These are phyloP conservation scores for Brachynemurus nebulosus DNA, from an alignment of 2,888 invertebrate genomes.

Conservation along the genomic window DNA sequence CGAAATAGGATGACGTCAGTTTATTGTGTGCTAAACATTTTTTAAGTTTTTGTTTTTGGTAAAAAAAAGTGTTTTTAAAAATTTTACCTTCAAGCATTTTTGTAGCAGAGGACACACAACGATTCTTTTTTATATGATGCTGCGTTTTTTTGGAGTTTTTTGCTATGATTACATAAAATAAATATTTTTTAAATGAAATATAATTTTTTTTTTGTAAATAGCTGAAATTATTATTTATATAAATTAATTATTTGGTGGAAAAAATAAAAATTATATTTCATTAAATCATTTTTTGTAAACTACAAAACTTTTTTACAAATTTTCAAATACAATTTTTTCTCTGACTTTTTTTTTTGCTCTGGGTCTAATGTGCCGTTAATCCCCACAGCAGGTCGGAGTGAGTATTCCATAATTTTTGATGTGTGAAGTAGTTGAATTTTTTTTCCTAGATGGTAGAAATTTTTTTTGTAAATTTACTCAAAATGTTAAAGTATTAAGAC, in stretches of 20 bases:
- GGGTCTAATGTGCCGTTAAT: constrained; percentile 42
- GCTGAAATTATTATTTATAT: too few species aligned
- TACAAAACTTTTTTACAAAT: constrained; percentile 4
- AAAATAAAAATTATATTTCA: neutral
- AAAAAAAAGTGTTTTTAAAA: too few species aligned
- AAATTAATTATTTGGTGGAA: too few species aligned
- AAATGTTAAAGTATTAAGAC: too few species aligned
- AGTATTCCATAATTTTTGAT: constrained; percentile 50
- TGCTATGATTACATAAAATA: too few species aligned
- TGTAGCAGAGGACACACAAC: constrained; percentile 29
- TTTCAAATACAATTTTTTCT: constrained; percentile 30
- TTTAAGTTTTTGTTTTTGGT: too few species aligned
- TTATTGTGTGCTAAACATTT: constrained; percentile 21
- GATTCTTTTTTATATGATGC: constrained; percentile 1
- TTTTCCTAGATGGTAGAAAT: neutral
- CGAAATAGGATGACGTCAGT: too few species aligned
- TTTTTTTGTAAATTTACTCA: neutral
- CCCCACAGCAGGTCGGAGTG: constrained; percentile 50
- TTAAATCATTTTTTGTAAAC: neutral
- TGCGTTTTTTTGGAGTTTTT: too few species aligned
- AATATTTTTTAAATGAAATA: too few species aligned
- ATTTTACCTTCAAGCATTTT: constrained; percentile 30
- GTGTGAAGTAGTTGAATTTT: constrained; percentile 26
- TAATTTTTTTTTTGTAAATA: too few species aligned
- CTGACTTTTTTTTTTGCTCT: constrained; percentile 58